Percentiles rank a stretch among this genome's conserved stretches.
phyloP scores from a whole-genome alignment of 2,888 invertebrate species.

The Apamea crenata region DNA sequence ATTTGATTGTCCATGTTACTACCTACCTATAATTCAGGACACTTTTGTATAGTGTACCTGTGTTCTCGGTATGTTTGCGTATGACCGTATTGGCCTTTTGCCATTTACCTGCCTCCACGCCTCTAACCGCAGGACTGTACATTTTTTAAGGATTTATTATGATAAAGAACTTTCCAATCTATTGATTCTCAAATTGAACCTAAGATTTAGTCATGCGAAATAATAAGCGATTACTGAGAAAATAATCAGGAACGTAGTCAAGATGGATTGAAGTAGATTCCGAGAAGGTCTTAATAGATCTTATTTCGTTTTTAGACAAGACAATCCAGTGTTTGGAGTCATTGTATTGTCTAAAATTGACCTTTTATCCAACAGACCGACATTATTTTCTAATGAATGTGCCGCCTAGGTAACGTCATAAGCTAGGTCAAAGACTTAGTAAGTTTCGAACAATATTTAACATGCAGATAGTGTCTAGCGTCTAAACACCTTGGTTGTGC shows the following conservation, averaged over 20 bases:
- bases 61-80: background rate
- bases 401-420: conserved; percentile 21
- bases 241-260: background rate
- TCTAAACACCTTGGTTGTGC: conserved; percentile 62
- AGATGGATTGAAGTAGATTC: conserved; percentile 12
- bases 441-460: conserved; percentile 51
- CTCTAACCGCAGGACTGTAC: background rate
- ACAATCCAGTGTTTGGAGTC: conserved; percentile 2
- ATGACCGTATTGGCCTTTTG: conserved; percentile 14
- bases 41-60: background rate
- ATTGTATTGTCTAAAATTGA: conserved; percentile 29
- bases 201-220: background rate
- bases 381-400: conserved; percentile 41
- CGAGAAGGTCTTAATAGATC: background rate
- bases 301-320: conserved; percentile 8
- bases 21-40: background rate
- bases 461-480: conserved; percentile 58
- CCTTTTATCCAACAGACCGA: conserved; percentile 22
- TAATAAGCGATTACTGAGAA: background rate
- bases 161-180: background rate
- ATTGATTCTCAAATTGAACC: background rate
- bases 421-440: conserved; percentile 38
- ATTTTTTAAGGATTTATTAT: conserved; percentile 7
- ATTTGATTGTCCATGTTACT: background rate
- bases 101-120: conserved; percentile 14